Evolutionary conservation across 2,797 vertebrate genomes (phyloP), one percentile per base, ranked within the genome.

Genomic region (Aphelocoma californica): DNA sequence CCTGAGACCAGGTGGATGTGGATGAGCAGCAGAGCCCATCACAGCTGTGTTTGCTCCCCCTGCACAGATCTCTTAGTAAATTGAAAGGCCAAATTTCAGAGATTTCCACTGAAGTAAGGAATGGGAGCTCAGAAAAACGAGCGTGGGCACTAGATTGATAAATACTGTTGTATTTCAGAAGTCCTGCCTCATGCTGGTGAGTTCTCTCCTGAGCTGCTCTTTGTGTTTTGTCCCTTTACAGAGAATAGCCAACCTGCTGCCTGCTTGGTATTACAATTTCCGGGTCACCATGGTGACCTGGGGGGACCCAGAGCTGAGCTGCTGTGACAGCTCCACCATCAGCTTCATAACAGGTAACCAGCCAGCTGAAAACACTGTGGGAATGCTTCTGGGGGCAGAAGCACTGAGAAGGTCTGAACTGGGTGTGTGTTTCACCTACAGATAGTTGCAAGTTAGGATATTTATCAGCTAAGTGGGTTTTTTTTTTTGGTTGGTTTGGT

Each of bases 231-330:
- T 91, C 38, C 26, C 79, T 80, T 66, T 87, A 12, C 96, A 99
- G 99, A 98, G 98, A 94, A 98, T 99, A 87, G 98, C 98, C 10
- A 98, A 99, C 95, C 98, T 99, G 79, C 96, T 99, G 87, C 99
- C 99, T 1, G 99, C 99, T 2, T 99, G 99, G 99, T 99, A 99
- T 88, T 99, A 99, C 90, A 99, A 99, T 95, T 99, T 99, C 60
- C 97, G 99, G 6, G 99, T 99, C 89, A 99, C 98, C 95, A 99
- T 99, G 99, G 99, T 99, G 81, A 99, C 98, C 0, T 99, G 99
- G 99, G 99, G 99, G 24, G 98, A 99, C 13, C 99, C 99, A 3
- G 98, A 99, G 18, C 90, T 98, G 85, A 99, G 98, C 97, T 99
- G 99, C 95, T 99, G 99, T 67, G 99, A 99, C 88, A 97, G 98